Evolutionary conservation across 2,888 invertebrate genomes (phyloP).

Genomic region (Trimorus sp.): DNA sequence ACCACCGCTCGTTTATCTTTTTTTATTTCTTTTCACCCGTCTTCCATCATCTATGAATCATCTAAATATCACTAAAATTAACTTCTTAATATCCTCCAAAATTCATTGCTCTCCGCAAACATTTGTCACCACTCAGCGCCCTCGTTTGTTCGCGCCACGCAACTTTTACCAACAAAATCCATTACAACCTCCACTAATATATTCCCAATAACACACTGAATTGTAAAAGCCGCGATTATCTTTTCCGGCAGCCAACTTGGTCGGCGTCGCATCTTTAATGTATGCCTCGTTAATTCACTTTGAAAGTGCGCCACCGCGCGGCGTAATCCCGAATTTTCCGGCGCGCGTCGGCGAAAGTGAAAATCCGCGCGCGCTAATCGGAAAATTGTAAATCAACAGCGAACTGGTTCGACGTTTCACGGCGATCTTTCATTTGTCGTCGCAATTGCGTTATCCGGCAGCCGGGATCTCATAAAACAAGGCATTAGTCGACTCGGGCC

Average conservation of each 20-base stretch:
- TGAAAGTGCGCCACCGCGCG: not conserved
- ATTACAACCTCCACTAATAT: not conserved
- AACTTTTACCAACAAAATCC: not conserved
- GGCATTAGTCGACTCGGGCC: slow-evolving; percentile 65
- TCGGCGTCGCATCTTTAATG: slow-evolving; percentile 17
- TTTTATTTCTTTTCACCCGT: no score
- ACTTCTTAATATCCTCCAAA: no score
- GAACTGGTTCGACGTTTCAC: slow-evolving; percentile 5
- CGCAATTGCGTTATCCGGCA: slow-evolving; percentile 22
- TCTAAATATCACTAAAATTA: no score
- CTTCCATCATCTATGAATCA: no score
- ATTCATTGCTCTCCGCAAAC: no score
- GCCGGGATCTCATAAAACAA: slow-evolving; percentile 62
- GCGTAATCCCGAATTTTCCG: not conserved
- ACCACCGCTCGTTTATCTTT: no score
- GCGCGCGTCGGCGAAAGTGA: no score
- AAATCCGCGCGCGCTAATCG: slow-evolving; percentile 4
- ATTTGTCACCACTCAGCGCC: no score
- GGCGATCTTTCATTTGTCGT: not conserved
- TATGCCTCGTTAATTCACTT: slow-evolving; percentile 8
- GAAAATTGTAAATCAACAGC: slow-evolving; percentile 29
- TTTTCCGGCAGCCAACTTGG: slow-evolving; percentile 12
- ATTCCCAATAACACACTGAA: not conserved
- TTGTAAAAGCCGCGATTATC: slow-evolving; percentile 1
- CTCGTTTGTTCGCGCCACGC: not conserved